Conservation (phyloP, 2,888 invertebrate genomes). For the Oscheius myriophilus region DNA sequence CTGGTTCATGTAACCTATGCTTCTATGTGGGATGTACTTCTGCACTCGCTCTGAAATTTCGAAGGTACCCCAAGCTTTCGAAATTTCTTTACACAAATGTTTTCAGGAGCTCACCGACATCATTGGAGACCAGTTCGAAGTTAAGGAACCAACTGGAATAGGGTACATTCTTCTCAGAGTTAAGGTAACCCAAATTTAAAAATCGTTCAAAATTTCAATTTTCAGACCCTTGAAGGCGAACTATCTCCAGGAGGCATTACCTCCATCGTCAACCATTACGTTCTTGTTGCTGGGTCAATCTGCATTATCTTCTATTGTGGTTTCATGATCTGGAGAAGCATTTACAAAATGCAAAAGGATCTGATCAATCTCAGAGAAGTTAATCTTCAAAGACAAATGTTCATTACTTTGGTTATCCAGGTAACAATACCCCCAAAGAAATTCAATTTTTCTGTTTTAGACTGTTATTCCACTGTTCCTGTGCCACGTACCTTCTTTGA, state of each 20-base stretch:
- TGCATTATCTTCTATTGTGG: constrained; percentile 12
- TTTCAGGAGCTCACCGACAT: constrained; percentile 4
- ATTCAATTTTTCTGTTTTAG: neutral
- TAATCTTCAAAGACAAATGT: constrained; percentile 14
- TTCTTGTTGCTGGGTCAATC: constrained; percentile 4
- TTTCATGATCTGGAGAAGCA: constrained; percentile 10
- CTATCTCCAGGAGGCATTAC: constrained; percentile 17
- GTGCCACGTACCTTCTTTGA: constrained; percentile 17
- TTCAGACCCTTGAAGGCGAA: constrained; percentile 1
- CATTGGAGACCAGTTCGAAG: constrained; percentile 9
- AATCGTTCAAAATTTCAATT: too few relatives aligned
- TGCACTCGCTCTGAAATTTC: constrained; percentile 16
- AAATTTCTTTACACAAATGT: neutral
- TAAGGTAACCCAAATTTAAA: neutral
- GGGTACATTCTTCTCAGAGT: constrained; percentile 18
- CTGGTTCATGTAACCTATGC: neutral
- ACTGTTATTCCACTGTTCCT: constrained; percentile 17
- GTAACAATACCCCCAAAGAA: neutral
- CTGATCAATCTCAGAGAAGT: constrained; percentile 7
- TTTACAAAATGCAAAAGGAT: constrained; percentile 12
- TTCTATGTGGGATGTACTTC: constrained; percentile 19
- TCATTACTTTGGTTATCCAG: constrained; percentile 17
- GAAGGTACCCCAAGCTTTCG: neutral
- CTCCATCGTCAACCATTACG: constrained; percentile 22
- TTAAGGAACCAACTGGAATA: constrained; percentile 1